Evolutionary conservation across 2,113 vertebrate species (phyloP).

Genomic region (Clarias gariepinus): DNA sequence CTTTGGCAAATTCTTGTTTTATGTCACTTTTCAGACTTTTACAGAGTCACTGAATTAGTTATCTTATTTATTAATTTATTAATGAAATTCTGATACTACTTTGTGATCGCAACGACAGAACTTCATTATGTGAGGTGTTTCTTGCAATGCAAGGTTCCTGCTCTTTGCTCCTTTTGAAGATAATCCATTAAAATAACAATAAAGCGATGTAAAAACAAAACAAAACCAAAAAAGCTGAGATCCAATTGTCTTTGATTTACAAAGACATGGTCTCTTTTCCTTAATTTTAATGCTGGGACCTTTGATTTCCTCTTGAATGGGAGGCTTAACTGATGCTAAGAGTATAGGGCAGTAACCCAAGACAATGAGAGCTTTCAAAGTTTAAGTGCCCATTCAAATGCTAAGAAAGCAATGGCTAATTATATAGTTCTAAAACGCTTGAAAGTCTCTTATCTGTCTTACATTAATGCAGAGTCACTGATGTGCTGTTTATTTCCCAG

Average conservation of each 20-base stretch:
- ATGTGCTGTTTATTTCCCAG: conserved; percentile 73
- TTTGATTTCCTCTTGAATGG: conserved; percentile 75
- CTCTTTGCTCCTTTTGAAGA: conserved; percentile 53
- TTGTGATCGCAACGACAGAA: background rate
- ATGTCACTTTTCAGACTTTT: background rate
- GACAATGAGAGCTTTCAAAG: conserved; percentile 80
- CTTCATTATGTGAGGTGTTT: background rate
- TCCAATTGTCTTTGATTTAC: conserved; percentile 59
- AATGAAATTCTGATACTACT: background rate
- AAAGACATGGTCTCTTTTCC: conserved; percentile 61
- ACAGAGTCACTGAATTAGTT: background rate
- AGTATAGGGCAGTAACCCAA: conserved; percentile 72
- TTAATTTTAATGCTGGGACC: conserved; percentile 71
- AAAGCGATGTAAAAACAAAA: conserved; percentile 61
- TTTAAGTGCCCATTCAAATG: conserved; percentile 78
- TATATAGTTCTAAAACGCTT: conserved; percentile 78
- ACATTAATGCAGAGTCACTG: conserved; percentile 71
- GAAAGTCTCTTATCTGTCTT: conserved; percentile 79
- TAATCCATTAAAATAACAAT: conserved; percentile 62
- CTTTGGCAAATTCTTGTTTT: background rate
- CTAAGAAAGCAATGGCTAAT: conserved; percentile 75
- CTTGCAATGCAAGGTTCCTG: conserved; percentile 22
- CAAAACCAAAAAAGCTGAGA: conserved; percentile 49
- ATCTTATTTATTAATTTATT: background rate
- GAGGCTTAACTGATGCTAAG: conserved; percentile 70